Evolutionary conservation across 2,888 invertebrate species (phyloP).

Genomic region (Apoderus coryli): DNA sequence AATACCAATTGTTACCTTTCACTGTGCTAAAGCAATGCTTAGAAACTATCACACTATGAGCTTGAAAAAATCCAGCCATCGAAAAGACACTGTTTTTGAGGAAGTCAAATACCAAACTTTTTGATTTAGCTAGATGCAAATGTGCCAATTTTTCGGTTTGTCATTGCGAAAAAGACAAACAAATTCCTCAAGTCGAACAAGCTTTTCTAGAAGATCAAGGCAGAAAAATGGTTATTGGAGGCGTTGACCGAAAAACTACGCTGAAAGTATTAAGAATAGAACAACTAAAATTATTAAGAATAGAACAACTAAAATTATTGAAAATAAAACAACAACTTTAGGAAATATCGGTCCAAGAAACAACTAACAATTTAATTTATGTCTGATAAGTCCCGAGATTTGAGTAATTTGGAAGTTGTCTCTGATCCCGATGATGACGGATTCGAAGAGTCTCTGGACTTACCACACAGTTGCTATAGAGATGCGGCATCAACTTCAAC

Average conservation of each 20-base stretch:
- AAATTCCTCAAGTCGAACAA: conserved; percentile 1
- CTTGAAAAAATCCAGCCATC: conserved; percentile 3
- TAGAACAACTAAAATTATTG: background rate
- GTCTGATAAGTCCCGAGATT: background rate
- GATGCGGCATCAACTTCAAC: conserved; percentile 3
- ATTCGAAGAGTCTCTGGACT: background rate
- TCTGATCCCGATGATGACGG: conserved; percentile 3
- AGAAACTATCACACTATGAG: conserved; percentile 1
- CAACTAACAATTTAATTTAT: background rate
- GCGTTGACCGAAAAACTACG: conserved; percentile 3
- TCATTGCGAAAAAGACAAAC: conserved; percentile 2
- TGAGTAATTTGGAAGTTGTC: background rate
- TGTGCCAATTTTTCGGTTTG: conserved; percentile 2
- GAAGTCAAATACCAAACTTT: background rate
- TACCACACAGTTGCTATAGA: conserved; percentile 1
- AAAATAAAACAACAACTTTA: conserved; percentile 1
- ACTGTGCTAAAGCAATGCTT: background rate
- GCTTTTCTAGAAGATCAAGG: conserved; percentile 1
- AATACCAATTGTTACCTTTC: conserved; percentile 1
- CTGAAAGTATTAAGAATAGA: background rate
- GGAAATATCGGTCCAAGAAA: conserved; percentile 1
- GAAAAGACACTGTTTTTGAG: conserved; percentile 1
- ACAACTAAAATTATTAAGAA: background rate
- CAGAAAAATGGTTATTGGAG: conserved; percentile 2
- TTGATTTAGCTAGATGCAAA: conserved; percentile 2